Percentiles rank a stretch among this genome's conserved stretches.
phyloP scores from a whole-genome alignment of 2,113 vertebrate genomes.

The Vulpes vulpes region DNA sequence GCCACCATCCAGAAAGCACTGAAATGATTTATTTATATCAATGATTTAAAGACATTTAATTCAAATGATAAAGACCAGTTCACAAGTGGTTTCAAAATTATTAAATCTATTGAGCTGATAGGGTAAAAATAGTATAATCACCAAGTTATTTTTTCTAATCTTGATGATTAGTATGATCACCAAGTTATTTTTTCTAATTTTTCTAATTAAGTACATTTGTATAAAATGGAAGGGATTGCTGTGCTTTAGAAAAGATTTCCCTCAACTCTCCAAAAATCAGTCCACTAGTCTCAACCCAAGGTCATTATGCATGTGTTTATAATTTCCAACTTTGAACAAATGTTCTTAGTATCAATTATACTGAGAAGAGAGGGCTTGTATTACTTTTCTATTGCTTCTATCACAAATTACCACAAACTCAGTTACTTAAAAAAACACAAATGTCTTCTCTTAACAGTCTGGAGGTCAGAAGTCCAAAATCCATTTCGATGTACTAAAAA shows the following conservation, averaged over 20 bases:
- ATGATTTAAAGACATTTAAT: background rate
- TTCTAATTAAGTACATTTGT: background rate
- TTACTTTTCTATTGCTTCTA: background rate
- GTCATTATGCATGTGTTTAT: slow-evolving; percentile 1
- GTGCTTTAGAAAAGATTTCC: background rate
- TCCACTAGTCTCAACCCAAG: background rate
- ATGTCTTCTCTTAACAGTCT: background rate
- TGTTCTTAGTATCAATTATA: background rate
- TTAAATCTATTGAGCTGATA: background rate
- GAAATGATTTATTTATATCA: background rate
- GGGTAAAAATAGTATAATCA: background rate
- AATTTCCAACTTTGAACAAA: slow-evolving; percentile 33
- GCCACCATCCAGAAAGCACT: background rate
- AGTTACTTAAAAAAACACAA: background rate
- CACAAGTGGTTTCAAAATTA: background rate
- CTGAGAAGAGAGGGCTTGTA: background rate
- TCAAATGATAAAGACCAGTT: background rate
- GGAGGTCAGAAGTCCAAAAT: background rate
- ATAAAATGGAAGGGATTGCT: background rate
- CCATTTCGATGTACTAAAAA: background rate
- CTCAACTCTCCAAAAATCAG: background rate
- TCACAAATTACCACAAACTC: background rate
- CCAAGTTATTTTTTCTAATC: slow-evolving; percentile 1
- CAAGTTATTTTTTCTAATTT: background rate
- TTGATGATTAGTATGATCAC: background rate